Evolutionary conservation across 2,113 vertebrate species (phyloP), one percentile per base, ranked within the genome.

Genomic region (Heterocephalus glaber): DNA sequence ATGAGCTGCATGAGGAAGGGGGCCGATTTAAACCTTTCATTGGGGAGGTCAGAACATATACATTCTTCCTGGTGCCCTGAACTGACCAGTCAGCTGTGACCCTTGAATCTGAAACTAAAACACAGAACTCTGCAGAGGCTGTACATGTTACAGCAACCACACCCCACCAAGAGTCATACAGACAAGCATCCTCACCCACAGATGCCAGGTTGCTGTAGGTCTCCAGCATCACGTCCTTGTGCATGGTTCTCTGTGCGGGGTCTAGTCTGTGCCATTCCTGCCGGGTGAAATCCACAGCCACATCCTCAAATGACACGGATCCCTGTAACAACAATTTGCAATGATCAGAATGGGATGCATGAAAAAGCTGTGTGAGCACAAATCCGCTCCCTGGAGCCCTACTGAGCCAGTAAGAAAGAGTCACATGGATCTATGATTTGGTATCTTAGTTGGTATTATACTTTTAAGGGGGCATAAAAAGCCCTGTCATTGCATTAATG

Each of bases 201-300:
- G 91, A 97, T 5, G 86, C 88, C 95, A 97, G 79, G 66, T 96
- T 96, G 82, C 86, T 94, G n/a, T 96, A 97, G 86, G 95, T 97
- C 92, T 97, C 97, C 79, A 97, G 93, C 96, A 97, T 97, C 60
- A 97, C 96, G 68, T 97, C 96, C 77, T 88, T 97, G 91, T 97
- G 85, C 95, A 97, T 96, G 63, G 47, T 96, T 85, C 95, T 96
- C 79, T 97, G 96, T 76, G 83, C 86, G 79, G 89, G 65, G 54
- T 95, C 85, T 89, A 97, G 83, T 60, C 79, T 90, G 70, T 92
- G 52, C 97, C 96, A 97, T 79, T 97, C 97, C 61, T 96, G 95
- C 86, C 2, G 81, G 82, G 96, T 97, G 82, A 97, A 97, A 95
- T 95, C 92, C 96, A 97, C 96, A 94, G 93, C 96, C 83, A 97